Evolutionary conservation across 2,888 invertebrate genomes (phyloP).

Genomic region (Drosophila limbata): DNA sequence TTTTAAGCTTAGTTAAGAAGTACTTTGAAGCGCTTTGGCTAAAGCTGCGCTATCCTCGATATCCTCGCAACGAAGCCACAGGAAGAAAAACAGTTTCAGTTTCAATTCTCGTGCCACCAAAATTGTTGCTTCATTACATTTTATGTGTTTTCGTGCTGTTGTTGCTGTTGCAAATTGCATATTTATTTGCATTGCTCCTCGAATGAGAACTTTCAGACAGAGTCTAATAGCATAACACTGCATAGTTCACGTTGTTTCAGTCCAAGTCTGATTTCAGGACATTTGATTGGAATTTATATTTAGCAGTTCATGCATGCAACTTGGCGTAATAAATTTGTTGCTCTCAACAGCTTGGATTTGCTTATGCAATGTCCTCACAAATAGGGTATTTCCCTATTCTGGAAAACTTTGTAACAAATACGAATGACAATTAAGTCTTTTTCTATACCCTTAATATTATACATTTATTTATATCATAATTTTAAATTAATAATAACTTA

Average conservation of each 20-base stretch:
- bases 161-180: constrained; percentile 57
- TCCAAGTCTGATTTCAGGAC: constrained; percentile 10
- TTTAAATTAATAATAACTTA: no score
- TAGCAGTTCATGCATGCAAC: constrained; percentile 52
- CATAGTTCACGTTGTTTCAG: constrained; percentile 19
- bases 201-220: constrained; percentile 40
- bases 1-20: constrained; percentile 77
- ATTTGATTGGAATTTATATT: constrained; percentile 60
- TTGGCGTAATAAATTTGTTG: constrained; percentile 48
- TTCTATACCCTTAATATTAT: no score
- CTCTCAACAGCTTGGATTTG: constrained; percentile 31
- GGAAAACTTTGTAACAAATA: neutral
- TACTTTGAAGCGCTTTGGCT: constrained; percentile 69
- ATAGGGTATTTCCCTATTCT: neutral
- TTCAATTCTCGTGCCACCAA: constrained; percentile 38
- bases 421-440: neutral
- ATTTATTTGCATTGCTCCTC: constrained; percentile 66
- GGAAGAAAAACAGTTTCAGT: constrained; percentile 5
- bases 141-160: constrained; percentile 21
- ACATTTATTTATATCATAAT: no score
- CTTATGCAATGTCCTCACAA: neutral
- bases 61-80: constrained; percentile 43
- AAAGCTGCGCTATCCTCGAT: constrained; percentile 69
- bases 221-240: constrained; percentile 46
- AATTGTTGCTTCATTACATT: constrained; percentile 74